Conservation (phyloP, 1,140 invertebrate genomes). For the Apis cerana region DNA sequence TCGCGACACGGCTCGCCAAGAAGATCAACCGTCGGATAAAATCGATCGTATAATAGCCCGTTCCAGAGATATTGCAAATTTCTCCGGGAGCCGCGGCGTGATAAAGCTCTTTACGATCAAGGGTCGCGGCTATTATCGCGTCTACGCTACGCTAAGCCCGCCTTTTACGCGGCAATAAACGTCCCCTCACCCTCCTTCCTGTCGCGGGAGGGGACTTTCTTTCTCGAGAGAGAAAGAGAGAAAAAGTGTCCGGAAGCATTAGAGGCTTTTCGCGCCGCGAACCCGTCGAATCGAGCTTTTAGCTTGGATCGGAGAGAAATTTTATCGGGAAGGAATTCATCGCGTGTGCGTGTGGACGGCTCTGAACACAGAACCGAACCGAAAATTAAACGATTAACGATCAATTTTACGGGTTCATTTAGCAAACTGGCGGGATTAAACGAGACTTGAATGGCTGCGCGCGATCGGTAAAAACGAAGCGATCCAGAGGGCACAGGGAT, state of each 20-base stretch:
- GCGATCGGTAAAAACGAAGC: slow-evolving; percentile 3
- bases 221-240: not conserved
- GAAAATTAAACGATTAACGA: slow-evolving; percentile 43
- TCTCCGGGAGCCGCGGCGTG: not conserved
- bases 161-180: slow-evolving; percentile 59
- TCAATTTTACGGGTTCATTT: slow-evolving; percentile 54
- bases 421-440: slow-evolving; percentile 32
- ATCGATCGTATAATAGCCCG: slow-evolving; percentile 7
- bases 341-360: not conserved
- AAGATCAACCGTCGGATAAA: not conserved
- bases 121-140: slow-evolving; percentile 40
- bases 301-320: too few relatives aligned
- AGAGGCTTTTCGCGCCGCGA: too few relatives aligned
- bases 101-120: slow-evolving; percentile 41
- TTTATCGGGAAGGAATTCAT: slow-evolving; percentile 11
- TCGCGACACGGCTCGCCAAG: not conserved
- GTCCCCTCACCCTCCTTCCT: slow-evolving; percentile 9
- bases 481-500: not conserved
- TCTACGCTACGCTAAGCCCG: slow-evolving; percentile 32
- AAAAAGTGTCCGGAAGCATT: not conserved
- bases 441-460: slow-evolving; percentile 32
- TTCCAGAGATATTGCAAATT: slow-evolving; percentile 33
- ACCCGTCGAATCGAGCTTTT: too few relatives aligned
- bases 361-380: too few relatives aligned
- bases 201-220: not conserved